Evolutionary conservation across 2,888 invertebrate species (phyloP).

Genomic region (Nowickia ferox): DNA sequence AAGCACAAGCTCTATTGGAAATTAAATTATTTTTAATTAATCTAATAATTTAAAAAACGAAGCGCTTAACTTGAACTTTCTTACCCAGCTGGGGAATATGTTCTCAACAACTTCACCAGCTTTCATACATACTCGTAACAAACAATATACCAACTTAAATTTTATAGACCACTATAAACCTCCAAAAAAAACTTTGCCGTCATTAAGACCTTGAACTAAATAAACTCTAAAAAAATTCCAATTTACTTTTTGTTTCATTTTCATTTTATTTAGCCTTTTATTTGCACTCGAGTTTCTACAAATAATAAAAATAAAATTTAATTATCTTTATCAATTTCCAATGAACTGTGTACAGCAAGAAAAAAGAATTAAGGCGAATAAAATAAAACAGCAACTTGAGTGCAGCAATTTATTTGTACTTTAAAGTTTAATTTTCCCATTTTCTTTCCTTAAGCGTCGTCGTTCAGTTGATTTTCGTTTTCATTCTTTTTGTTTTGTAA

Average conservation of each 20-base stretch:
- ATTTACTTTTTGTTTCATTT: conserved; percentile 42
- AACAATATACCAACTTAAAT: neutral
- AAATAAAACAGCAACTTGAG: conserved; percentile 62
- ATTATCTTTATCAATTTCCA: conserved; percentile 66
- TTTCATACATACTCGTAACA: neutral
- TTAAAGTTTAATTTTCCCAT: conserved; percentile 63
- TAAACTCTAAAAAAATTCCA: conserved; percentile 12
- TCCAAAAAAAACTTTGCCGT: neutral
- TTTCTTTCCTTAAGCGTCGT: conserved; percentile 50
- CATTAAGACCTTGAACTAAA: conserved; percentile 57
- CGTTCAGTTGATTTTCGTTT: neutral
- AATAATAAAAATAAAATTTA: conserved; percentile 66
- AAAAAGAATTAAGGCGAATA: conserved; percentile 15
- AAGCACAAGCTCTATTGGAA: neutral
- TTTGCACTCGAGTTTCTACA: conserved; percentile 45
- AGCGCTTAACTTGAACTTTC: neutral
- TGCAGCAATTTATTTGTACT: conserved; percentile 67
- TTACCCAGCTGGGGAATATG: too few relatives aligned
- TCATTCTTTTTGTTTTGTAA: neutral
- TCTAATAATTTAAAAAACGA: neutral
- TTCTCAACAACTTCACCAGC: neutral
- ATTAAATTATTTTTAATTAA: neutral
- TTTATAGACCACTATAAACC: neutral
- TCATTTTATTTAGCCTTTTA: conserved; percentile 6
- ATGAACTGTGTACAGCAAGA: conserved; percentile 43